phyloP scores from a whole-genome alignment of 1,140 invertebrate genomes.

The Formica exsecta region DNA sequence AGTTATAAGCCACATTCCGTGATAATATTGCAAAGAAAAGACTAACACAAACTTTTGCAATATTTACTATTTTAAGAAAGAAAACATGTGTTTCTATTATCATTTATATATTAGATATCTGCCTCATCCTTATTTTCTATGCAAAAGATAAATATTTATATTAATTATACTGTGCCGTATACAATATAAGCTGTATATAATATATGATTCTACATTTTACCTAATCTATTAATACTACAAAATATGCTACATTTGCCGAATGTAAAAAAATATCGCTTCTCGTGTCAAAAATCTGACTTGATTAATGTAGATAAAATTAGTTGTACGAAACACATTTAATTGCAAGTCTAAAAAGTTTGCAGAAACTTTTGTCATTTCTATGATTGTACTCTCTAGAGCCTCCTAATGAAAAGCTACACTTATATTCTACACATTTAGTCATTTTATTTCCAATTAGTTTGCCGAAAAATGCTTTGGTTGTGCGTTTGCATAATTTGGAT shows the following conservation, averaged over 20 bases:
- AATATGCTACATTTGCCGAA: slow-evolving; percentile 45
- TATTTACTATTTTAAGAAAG: slow-evolving; percentile 35
- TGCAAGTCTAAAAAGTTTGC: slow-evolving; percentile 34
- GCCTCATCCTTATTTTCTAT: slow-evolving; percentile 35
- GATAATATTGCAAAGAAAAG: slow-evolving; percentile 42
- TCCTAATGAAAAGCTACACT: slow-evolving; percentile 40
- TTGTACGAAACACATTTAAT: slow-evolving; percentile 41
- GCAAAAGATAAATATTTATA: slow-evolving; percentile 42
- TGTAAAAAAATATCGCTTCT: slow-evolving; percentile 66
- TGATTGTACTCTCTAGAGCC: slow-evolving; percentile 63
- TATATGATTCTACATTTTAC: slow-evolving; percentile 39
- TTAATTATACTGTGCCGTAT: slow-evolving; percentile 37
- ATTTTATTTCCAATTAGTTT: slow-evolving; percentile 31
- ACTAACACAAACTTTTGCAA: slow-evolving; percentile 37
- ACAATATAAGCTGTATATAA: slow-evolving; percentile 25
- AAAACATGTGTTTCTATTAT: background rate
- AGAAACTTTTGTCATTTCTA: slow-evolving; percentile 46
- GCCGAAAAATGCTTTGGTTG: slow-evolving; percentile 65
- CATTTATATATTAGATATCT: slow-evolving; percentile 37
- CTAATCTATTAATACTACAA: slow-evolving; percentile 42
- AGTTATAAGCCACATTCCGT: slow-evolving; percentile 44
- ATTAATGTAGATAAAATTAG: slow-evolving; percentile 53
- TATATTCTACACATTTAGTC: slow-evolving; percentile 25
- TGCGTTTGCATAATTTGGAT: slow-evolving; percentile 60
- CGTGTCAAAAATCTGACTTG: slow-evolving; percentile 47